Evolutionary conservation across 2,888 invertebrate species (phyloP), one percentile per base, ranked within the genome.

Genomic region (Ferrisia virgata): DNA sequence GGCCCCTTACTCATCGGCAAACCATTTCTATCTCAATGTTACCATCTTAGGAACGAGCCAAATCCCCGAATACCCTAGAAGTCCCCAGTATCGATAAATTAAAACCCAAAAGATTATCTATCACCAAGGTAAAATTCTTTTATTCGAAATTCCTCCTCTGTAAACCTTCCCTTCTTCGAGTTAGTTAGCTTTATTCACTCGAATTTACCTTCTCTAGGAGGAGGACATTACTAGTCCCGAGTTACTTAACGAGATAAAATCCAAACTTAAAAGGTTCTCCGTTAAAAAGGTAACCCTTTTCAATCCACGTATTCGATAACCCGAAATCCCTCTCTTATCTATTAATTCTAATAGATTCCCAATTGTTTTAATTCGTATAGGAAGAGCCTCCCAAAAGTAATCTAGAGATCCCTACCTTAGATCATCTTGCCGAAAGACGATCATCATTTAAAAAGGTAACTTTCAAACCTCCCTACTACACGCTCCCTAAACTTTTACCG

Each of bases 61-160:
- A 72, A n/a, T 72, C 72, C 33, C 33, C 72, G n/a, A 72, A 72
- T 72, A 31, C 15, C n/a, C 72, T 72, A 13, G 72, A 72, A n/a
- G 72, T 72, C n/a, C 72, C 72, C 28, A 28, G 13, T 28, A 28
- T 6, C 18, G 72, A 72, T 25, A 72, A 72, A 72, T n/a, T 72
- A 18, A 72, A 72, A 33, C 72, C 72, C n/a, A 72, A 72, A 72
- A 72, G 72, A 18, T 72, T 72, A 72, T 72, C 72, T 72, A n/a
- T 72, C 13, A 33, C 72, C 5, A 72, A 72, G 72, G 72, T 72
- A 72, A 31, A 18, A 5, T 3, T 3, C 3, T 18, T n/a, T 43
- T 18, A 18, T 47, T 18, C 18, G 4, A n/a, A n/a, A n/a, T n/a
- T n/a, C n/a, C n/a, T n/a, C n/a, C n/a, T n/a, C n/a, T n/a, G n/a